These are phyloP conservation scores for Conomelus anceps DNA, from an alignment of 2,888 invertebrate genomes.

Conservation along the genomic window DNA sequence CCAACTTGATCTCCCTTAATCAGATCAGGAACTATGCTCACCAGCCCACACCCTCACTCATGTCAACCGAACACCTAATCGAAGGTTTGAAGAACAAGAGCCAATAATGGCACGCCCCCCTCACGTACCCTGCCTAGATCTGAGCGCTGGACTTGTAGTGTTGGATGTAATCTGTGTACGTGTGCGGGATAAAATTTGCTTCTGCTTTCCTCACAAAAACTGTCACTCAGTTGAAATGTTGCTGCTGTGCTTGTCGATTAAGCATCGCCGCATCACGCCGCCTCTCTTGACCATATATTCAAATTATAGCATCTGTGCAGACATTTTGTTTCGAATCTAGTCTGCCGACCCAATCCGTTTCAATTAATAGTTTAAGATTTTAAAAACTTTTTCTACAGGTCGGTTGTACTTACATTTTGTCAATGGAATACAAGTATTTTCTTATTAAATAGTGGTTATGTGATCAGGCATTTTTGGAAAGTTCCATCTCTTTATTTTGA, in stretches of 20 bases:
- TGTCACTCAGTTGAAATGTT: neutral
- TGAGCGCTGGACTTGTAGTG: constrained; percentile 1
- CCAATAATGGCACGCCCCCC: constrained; percentile 32
- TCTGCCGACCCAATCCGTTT: neutral
- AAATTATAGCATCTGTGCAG: too few species aligned
- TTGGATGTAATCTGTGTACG: constrained; percentile 18
- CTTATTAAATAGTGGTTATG: neutral
- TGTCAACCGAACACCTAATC: constrained; percentile 37
- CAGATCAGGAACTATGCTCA: constrained; percentile 95
- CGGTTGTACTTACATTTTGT: neutral
- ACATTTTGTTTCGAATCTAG: neutral
- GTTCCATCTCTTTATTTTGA: neutral
- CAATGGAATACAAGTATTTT: neutral
- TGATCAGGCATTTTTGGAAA: neutral
- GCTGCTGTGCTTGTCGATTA: neutral
- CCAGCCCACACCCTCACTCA: constrained; percentile 61
- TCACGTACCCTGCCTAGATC: constrained; percentile 21
- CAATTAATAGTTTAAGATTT: neutral
- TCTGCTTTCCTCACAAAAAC: neutral
- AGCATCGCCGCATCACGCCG: neutral
- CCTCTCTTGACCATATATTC: neutral
- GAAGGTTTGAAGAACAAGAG: constrained; percentile 37
- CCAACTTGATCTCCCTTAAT: constrained; percentile 88
- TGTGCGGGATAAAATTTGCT: neutral
- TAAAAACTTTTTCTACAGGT: neutral